phyloP scores from a whole-genome alignment of 2,888 invertebrate genomes.

The Thera britannica region DNA sequence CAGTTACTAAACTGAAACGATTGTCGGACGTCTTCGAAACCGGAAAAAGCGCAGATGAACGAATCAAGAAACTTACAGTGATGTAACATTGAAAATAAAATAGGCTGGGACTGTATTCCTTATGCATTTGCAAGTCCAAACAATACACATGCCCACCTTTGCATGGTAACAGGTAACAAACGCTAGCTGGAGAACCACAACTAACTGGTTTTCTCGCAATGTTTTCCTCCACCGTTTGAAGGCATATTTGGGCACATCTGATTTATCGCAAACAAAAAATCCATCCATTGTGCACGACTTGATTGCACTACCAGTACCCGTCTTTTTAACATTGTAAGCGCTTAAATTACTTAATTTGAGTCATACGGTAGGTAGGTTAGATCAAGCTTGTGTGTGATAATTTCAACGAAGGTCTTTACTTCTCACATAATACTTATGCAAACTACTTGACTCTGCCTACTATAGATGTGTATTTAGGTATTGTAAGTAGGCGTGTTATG shows the following conservation, averaged over 20 bases:
- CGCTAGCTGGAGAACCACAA: not conserved
- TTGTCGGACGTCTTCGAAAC: slow-evolving; percentile 51
- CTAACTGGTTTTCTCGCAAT: not conserved
- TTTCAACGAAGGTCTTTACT: slow-evolving; percentile 40
- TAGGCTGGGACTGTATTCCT: not conserved
- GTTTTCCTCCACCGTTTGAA: not conserved
- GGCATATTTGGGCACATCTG: not conserved
- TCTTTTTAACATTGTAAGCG: not conserved
- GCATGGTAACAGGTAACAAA: not conserved
- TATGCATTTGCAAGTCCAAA: not conserved
- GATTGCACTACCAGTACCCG: not conserved
- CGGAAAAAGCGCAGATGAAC: slow-evolving; percentile 46
- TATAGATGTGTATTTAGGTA: slow-evolving; percentile 16
- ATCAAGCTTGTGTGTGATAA: not conserved
- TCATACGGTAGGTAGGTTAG: not conserved
- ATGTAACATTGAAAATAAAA: slow-evolving; percentile 36
- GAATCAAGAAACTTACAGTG: slow-evolving; percentile 29
- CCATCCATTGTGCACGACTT: not conserved
- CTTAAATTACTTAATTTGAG: slow-evolving; percentile 5
- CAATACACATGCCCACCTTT: not conserved
- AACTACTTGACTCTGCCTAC: slow-evolving; percentile 35
- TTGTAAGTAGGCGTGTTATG: slow-evolving; percentile 36
- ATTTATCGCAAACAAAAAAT: not conserved
- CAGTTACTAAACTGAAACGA: slow-evolving; percentile 65
- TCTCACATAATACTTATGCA: slow-evolving; percentile 41